A percentile compares a stretch with the other conserved stretches of the same genome.
These are phyloP conservation scores for Acanthaster planci DNA, from an alignment of 35 echinoderm and acorn worm genomes.

Conservation along the genomic window DNA sequence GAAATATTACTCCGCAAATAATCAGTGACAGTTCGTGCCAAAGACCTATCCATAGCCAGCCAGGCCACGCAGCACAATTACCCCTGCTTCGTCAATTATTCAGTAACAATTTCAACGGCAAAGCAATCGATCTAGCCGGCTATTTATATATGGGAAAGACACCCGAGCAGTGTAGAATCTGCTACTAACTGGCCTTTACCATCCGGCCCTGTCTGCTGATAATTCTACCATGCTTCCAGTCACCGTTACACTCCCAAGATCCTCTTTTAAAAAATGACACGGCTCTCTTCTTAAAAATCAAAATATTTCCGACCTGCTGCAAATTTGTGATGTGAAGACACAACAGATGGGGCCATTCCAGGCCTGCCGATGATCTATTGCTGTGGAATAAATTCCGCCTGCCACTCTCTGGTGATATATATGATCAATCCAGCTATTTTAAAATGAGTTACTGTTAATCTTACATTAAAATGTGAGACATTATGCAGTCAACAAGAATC, in stretches of 20 bases:
- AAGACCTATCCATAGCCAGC: slow-evolving; percentile 7
- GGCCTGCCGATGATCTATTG: not conserved
- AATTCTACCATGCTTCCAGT: not conserved
- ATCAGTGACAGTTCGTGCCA: slow-evolving; percentile 37
- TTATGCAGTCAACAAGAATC: not conserved
- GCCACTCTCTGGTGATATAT: not conserved
- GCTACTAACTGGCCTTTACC: not conserved
- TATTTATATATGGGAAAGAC: slow-evolving; percentile 6
- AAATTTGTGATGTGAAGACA: not conserved
- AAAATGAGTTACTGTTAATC: slow-evolving; percentile 28
- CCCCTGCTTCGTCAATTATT: slow-evolving; percentile 44
- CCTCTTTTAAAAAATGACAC: slow-evolving; percentile 23
- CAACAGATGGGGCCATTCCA: slow-evolving; percentile 24
- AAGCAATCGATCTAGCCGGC: slow-evolving; percentile 35
- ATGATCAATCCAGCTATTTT: not conserved
- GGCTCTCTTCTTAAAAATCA: not conserved
- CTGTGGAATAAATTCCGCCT: slow-evolving; percentile 1
- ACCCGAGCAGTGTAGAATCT: not conserved
- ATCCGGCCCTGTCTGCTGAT: not conserved
- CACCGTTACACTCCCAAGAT: not conserved
- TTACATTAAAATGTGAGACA: not conserved
- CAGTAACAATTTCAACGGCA: slow-evolving; percentile 30
- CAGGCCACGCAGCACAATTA: slow-evolving; percentile 32
- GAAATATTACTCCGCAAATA: slow-evolving; percentile 58
- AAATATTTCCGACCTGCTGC: slow-evolving; percentile 23